Evolutionary conservation across 2,113 vertebrate species (phyloP).

Genomic region (Monopterus albus): DNA sequence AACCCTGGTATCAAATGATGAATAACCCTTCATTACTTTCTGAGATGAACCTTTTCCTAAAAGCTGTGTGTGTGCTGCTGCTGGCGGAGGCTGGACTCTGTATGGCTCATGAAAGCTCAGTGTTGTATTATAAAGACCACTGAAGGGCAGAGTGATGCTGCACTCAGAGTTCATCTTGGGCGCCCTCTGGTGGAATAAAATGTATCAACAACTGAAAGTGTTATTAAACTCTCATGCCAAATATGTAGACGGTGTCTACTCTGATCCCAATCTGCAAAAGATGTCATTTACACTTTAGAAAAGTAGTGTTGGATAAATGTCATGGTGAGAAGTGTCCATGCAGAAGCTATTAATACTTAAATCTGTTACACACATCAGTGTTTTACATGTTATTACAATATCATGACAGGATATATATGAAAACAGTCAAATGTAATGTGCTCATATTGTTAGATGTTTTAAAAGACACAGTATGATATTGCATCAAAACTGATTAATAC

Average conservation of each 20-base stretch:
- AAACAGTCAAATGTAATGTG: not conserved
- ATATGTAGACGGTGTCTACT: not conserved
- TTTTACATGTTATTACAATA: not conserved
- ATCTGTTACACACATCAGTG: not conserved
- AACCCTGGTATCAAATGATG: not conserved
- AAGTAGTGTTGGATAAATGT: not conserved
- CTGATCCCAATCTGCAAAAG: not conserved
- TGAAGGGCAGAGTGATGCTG: not conserved
- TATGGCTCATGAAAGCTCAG: not conserved
- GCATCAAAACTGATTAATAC: not conserved
- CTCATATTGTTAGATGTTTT: not conserved
- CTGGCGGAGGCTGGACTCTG: not conserved
- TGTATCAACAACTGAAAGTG: conserved; percentile 11
- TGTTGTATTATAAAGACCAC: not conserved
- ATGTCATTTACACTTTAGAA: not conserved
- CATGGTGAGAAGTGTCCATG: not conserved
- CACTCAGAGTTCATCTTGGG: not conserved
- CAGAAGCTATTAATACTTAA: not conserved
- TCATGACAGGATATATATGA: not conserved
- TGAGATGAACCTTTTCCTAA: conserved; percentile 5
- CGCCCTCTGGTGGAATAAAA: conserved; percentile 53
- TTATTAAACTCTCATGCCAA: not conserved
- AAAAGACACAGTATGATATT: conserved; percentile 2
- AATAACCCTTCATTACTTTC: not conserved
- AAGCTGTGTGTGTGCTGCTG: not conserved